Percentiles rank a stretch among this genome's conserved stretches.
Evolutionary conservation across 2,113 vertebrate genomes (phyloP).

Genomic region (Rhombomys opimus): DNA sequence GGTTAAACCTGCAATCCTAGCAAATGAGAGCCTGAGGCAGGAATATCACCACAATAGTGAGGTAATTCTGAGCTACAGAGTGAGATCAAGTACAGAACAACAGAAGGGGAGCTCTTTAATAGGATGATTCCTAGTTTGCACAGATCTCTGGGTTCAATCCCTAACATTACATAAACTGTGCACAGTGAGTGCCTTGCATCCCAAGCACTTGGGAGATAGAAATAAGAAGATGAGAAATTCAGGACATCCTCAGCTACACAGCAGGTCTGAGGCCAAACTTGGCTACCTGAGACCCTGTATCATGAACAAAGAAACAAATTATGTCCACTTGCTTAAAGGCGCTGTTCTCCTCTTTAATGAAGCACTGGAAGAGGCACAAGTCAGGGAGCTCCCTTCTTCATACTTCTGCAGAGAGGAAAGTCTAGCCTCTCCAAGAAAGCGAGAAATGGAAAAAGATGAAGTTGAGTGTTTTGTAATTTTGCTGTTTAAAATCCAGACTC

Average conservation of each 20-base stretch:
- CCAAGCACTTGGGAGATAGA: neutral
- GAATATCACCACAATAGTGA: neutral
- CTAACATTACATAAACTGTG: no score
- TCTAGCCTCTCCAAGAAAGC: neutral
- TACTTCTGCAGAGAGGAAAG: neutral
- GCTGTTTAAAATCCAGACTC: constrained; percentile 24
- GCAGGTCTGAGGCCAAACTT: neutral
- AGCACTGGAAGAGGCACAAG: neutral
- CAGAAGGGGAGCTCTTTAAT: neutral
- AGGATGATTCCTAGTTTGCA: neutral
- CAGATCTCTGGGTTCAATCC: no score
- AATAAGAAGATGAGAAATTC: neutral
- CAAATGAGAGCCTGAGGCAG: neutral
- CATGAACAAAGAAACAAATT: neutral
- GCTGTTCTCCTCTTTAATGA: neutral
- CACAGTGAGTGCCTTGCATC: neutral
- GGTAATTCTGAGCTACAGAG: neutral
- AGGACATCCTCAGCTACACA: neutral
- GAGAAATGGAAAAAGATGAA: neutral
- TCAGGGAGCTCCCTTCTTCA: no score
- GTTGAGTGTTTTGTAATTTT: neutral
- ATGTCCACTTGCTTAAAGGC: neutral
- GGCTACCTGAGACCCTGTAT: neutral
- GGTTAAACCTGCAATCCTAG: no score
- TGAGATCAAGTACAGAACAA: neutral